Conservation (phyloP, 2,797 vertebrate species). For the Peromyscus attwateri region DNA sequence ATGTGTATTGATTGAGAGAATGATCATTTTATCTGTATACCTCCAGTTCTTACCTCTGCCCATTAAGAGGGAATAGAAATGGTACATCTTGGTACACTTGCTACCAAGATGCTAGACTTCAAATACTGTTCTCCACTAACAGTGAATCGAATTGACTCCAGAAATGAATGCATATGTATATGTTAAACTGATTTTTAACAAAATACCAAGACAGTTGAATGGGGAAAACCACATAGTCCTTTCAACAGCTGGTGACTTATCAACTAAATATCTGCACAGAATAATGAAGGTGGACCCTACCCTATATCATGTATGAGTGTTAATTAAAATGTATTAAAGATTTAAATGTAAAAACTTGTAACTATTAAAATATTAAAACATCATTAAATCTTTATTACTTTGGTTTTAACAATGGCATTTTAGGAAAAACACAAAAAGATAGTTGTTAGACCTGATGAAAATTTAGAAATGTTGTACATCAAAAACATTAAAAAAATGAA, state of each 20-base stretch:
- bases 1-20: not conserved
- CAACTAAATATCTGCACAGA: not conserved
- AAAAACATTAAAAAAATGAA: conserved; percentile 7
- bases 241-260: conserved; percentile 7
- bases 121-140: not conserved
- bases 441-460: conserved; percentile 5
- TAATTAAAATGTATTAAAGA: conserved; percentile 12
- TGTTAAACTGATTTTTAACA: not conserved
- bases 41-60: not conserved
- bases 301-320: not conserved
- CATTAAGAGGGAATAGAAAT: not conserved
- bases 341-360: conserved; percentile 4
- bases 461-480: not conserved
- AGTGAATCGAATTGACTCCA: not conserved
- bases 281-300: not conserved
- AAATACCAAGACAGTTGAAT: not conserved
- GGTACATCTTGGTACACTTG: not conserved
- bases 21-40: not conserved
- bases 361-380: conserved; percentile 47
- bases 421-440: not conserved
- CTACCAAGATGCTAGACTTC: not conserved
- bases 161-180: not conserved
- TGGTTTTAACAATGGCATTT: not conserved
- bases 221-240: not conserved
- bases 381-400: not conserved